Base-by-base conservation (phyloP, 2,113 vertebrate species). In the Periophthalmus modestus region DNA sequence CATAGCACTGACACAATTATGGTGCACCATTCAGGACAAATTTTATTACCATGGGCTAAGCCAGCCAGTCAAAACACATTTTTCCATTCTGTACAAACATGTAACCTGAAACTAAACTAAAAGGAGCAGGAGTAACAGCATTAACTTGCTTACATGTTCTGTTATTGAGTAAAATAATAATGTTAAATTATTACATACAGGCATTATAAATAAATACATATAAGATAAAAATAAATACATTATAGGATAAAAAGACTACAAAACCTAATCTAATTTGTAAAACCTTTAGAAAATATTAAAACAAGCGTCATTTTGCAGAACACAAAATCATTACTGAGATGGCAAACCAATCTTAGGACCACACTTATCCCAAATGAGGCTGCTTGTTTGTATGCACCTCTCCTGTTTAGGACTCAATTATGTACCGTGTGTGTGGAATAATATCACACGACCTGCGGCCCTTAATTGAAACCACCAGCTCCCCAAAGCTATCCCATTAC, bases 391-490 rank as follows among this genome's bases (percentile, higher is more conserved):
- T 68, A 59, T 33, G 46, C 66, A 59, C 16, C 21, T 33, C 65
- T 79, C 28, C 71, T 46, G 43, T 80, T 78, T 39, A 12, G 72
- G 68, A 81, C 55, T 77, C 65, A 52, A 59, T 73, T 63, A 36
- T 68, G 66, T 59, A 71, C 12, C 7, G 65, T 55, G 24, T 67
- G 52, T 59, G 76, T 70, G 33, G 16, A 70, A 77, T 82, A 74
- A 82, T 57, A 82, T 81, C 75, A 89, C 71, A 33, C 52, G 52
- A 54, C 71, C 75, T 69, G 65, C 66, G 57, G 68, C 62, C 28
- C 77, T 79, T 83, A 81, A 87, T 84, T 83, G 74, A 87, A 89
- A 88, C 78, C 87, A 86, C 77, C 39, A 47, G 47, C 73, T 76
- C 71, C 65, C 61, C 62, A 66, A 62, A 73, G 69, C 62, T 75